Conservation (phyloP, 2,113 vertebrate genomes). For the Myocastor coypus region DNA sequence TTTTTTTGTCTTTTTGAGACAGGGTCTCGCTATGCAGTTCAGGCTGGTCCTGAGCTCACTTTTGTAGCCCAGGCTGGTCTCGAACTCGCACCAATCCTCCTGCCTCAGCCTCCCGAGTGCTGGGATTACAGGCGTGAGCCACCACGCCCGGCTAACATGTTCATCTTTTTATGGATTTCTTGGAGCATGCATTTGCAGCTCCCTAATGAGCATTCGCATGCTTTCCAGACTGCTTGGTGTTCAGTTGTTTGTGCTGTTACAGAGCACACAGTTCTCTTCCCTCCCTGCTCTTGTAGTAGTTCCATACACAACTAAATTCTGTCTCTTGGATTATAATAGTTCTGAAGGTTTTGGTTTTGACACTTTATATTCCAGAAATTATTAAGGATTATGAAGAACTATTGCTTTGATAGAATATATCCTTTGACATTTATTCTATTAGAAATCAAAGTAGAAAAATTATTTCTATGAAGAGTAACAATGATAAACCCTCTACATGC, state of each 20-base stretch:
- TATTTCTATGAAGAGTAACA: background rate
- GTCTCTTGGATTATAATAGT: background rate
- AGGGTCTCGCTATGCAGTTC: too few species aligned
- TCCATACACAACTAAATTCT: background rate
- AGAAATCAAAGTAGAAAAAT: conserved; percentile 10
- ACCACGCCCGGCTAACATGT: too few species aligned
- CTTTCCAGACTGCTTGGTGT: background rate
- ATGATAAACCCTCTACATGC: background rate
- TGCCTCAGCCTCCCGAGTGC: too few species aligned
- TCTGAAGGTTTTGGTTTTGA: background rate
- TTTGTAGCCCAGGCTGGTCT: too few species aligned
- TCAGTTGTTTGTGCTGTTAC: background rate
- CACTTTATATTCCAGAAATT: background rate
- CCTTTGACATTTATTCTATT: background rate
- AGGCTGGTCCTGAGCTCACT: too few species aligned
- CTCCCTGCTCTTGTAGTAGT: too few species aligned
- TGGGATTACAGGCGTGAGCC: too few species aligned
- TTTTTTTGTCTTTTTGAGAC: too few species aligned
- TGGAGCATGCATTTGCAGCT: background rate
- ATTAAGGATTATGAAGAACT: background rate
- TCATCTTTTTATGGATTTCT: background rate
- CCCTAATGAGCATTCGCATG: background rate
- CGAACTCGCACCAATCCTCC: too few species aligned
- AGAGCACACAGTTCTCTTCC: background rate
- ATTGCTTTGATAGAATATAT: background rate